Evolutionary conservation across 1,140 invertebrate species (phyloP).

Genomic region (Lordiphosa stackelbergi): DNA sequence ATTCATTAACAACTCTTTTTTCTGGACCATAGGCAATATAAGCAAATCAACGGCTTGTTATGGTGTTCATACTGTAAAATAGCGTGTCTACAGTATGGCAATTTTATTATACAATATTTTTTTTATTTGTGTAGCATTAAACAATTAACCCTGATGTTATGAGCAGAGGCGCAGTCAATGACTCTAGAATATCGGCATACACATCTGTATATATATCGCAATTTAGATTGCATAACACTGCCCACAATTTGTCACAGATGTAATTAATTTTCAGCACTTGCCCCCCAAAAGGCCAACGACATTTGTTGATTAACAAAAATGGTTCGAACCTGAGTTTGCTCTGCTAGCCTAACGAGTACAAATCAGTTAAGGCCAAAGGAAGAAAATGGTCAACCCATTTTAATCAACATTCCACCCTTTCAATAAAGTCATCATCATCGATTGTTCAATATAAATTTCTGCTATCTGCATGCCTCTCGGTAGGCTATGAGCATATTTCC

Average conservation of each 20-base stretch:
- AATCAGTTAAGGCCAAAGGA: background rate
- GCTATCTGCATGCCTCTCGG: slow-evolving; percentile 3
- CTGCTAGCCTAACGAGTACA: no score
- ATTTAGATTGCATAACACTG: slow-evolving; percentile 45
- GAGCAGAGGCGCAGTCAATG: slow-evolving; percentile 48
- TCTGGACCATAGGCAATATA: slow-evolving; percentile 7
- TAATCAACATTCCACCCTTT: slow-evolving; percentile 11
- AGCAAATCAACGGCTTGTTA: slow-evolving; percentile 25
- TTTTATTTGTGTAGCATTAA: slow-evolving; percentile 50
- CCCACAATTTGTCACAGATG: slow-evolving; percentile 8
- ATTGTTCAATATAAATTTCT: background rate
- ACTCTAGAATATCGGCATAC: slow-evolving; percentile 23
- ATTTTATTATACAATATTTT: slow-evolving; percentile 29
- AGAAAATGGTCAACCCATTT: slow-evolving; percentile 18
- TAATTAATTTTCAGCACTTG: slow-evolving; percentile 42
- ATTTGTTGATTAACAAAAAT: slow-evolving; percentile 43
- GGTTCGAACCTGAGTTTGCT: no score
- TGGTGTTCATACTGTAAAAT: slow-evolving; percentile 27
- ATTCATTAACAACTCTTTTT: slow-evolving; percentile 29
- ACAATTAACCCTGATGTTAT: slow-evolving; percentile 53
- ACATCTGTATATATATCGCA: slow-evolving; percentile 4
- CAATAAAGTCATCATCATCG: slow-evolving; percentile 9
- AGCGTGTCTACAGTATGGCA: slow-evolving; percentile 40
- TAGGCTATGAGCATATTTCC: background rate
- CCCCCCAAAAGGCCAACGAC: slow-evolving; percentile 59